Conservation (phyloP, 2,888 invertebrate species). For the Apomyelois bistriatella region DNA sequence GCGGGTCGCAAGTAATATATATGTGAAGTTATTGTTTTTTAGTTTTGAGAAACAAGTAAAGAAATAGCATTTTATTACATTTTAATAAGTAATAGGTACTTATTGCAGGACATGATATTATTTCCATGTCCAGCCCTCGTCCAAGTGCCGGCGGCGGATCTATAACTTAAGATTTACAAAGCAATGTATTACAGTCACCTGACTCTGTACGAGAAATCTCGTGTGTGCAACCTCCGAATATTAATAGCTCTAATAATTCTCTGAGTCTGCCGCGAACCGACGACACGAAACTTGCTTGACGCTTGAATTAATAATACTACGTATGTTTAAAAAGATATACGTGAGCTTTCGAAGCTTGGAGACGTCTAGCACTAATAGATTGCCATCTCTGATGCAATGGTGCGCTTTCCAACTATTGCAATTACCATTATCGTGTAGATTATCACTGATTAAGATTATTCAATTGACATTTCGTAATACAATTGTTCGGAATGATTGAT, state of each 20-base stretch:
- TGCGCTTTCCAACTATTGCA: constrained; percentile 4
- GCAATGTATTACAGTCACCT: constrained; percentile 56
- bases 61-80: too few relatives aligned
- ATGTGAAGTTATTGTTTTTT: too few relatives aligned
- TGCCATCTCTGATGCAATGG: constrained; percentile 8
- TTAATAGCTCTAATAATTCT: constrained; percentile 71
- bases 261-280: constrained; percentile 47
- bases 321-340: constrained; percentile 39
- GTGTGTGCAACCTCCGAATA: constrained; percentile 64
- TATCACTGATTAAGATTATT: constrained; percentile 12
- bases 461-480: constrained; percentile 11
- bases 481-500: constrained; percentile 11
- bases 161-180: constrained; percentile 31
- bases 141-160: constrained; percentile 20
- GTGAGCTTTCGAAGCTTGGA: neutral
- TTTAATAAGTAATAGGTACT: neutral
- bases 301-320: constrained; percentile 50
- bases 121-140: neutral
- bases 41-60: too few relatives aligned
- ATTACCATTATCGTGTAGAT: constrained; percentile 10
- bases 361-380: constrained; percentile 8
- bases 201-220: constrained; percentile 56
- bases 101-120: neutral
- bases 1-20: too few relatives aligned
- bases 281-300: constrained; percentile 62